These are phyloP conservation scores for Drosophila pandora DNA, from an alignment of 1,140 invertebrate genomes.

Conservation along the genomic window DNA sequence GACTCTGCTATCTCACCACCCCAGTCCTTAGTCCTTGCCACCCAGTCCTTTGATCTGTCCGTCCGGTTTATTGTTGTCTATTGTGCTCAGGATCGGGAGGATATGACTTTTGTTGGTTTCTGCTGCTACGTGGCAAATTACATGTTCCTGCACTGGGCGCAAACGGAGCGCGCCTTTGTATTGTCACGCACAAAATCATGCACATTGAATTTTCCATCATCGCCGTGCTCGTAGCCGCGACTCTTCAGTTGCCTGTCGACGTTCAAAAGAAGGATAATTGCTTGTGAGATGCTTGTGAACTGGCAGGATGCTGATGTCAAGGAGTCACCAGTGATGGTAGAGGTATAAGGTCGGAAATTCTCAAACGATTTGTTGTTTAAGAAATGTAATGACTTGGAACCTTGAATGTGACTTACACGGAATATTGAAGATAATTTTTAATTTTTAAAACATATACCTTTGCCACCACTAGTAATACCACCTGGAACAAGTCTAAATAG, in stretches of 20 bases:
- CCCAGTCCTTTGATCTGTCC: constrained; percentile 55
- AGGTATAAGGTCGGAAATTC: neutral
- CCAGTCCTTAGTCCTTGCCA: constrained; percentile 21
- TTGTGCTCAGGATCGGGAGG: constrained; percentile 26
- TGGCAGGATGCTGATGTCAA: neutral
- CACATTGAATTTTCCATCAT: constrained; percentile 87
- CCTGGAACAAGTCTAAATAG: neutral
- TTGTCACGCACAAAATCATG: constrained; percentile 88
- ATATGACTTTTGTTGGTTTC: constrained; percentile 18
- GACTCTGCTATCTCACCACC: constrained; percentile 14
- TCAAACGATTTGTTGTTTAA: too few species aligned
- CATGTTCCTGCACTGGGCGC: constrained; percentile 84
- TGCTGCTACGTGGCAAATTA: constrained; percentile 52
- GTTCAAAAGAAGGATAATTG: constrained; percentile 14
- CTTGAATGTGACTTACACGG: too few species aligned
- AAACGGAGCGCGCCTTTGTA: constrained; percentile 85
- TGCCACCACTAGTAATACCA: neutral
- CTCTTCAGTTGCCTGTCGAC: constrained; percentile 87
- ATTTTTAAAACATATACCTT: neutral
- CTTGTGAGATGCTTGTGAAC: neutral
- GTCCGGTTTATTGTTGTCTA: constrained; percentile 57
- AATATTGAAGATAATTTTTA: too few species aligned
- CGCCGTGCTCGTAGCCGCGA: constrained; percentile 85
- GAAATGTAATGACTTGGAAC: too few species aligned
- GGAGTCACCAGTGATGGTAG: neutral